A percentile compares a stretch with the other conserved stretches of the same genome.
Conservation (phyloP, 2,888 invertebrate species). For the Formica aserva region DNA sequence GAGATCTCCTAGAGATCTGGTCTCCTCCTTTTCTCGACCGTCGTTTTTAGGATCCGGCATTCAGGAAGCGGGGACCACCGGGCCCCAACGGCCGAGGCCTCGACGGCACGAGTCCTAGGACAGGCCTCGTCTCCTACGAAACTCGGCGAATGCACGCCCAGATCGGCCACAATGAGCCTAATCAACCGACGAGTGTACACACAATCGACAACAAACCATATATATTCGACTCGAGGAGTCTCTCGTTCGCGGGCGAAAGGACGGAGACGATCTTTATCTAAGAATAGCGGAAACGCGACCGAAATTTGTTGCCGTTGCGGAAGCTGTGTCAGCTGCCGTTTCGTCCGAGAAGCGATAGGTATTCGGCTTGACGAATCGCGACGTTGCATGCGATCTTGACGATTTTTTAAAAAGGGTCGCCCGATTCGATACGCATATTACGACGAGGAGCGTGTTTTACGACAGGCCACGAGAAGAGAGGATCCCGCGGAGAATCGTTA, state of each 20-base stretch:
- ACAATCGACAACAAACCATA: conserved; percentile 82
- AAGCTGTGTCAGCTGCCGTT: conserved; percentile 64
- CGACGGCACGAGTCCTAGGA: conserved; percentile 63
- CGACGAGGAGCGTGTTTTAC: conserved; percentile 32
- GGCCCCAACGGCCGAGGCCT: conserved; percentile 66
- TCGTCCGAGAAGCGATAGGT: conserved; percentile 13
- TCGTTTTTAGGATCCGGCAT: conserved; percentile 59
- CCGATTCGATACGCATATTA: conserved; percentile 51
- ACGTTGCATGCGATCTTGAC: conserved; percentile 41
- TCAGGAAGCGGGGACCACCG: conserved; percentile 71
- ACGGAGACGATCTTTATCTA: conserved; percentile 72
- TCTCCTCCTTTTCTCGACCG: conserved; percentile 34
- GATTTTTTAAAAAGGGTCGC: conserved; percentile 43
- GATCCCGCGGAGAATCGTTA: conserved; percentile 23
- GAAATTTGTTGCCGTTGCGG: conserved; percentile 44
- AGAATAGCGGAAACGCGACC: conserved; percentile 26
- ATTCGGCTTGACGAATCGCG: conserved; percentile 64
- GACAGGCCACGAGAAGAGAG: neutral
- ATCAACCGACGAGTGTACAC: conserved; percentile 82
- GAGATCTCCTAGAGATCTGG: conserved; percentile 27
- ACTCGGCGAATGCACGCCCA: conserved; percentile 66
- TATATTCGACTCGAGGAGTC: conserved; percentile 59
- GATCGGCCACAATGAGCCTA: conserved; percentile 82
- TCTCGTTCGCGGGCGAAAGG: conserved; percentile 2
- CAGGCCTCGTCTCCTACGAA: conserved; percentile 19